Percentiles rank a stretch among this genome's conserved stretches.
These are phyloP conservation scores for Myiozetetes cayanensis DNA, from an alignment of 2,113 vertebrate genomes.

Conservation along the genomic window DNA sequence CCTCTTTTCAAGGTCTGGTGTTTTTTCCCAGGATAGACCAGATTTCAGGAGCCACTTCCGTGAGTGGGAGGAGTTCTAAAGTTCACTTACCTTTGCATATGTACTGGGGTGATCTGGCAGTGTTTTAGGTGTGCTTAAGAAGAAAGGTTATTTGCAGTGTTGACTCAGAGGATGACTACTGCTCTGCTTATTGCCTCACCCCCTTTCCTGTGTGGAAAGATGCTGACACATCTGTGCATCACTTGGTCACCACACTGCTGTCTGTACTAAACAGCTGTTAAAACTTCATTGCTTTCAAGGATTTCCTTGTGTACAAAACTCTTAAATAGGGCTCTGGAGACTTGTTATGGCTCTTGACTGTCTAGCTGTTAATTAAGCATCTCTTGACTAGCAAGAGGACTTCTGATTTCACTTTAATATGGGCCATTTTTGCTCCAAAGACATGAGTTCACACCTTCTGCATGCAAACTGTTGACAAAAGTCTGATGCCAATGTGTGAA, in stretches of 20 bases:
- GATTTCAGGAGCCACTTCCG: neutral
- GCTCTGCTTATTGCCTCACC: neutral
- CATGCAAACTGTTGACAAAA: neutral
- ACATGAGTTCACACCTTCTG: neutral
- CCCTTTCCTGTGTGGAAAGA: neutral
- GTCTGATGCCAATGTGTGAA: neutral
- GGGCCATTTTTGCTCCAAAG: neutral
- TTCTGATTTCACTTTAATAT: neutral
- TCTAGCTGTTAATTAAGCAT: neutral
- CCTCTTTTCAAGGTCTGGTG: neutral
- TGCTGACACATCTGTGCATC: constrained; percentile 34
- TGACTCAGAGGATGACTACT: constrained; percentile 10
- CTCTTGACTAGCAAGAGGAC: neutral
- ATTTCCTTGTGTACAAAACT: neutral
- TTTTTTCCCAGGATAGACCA: neutral
- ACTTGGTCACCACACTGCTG: neutral
- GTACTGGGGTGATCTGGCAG: neutral
- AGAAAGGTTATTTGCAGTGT: neutral
- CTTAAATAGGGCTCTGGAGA: neutral
- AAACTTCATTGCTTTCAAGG: neutral
- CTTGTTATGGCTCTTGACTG: neutral
- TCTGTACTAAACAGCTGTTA: neutral
- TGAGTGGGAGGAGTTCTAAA: neutral
- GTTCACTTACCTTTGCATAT: neutral
- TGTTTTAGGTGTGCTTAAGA: neutral